A percentile compares a stretch with the other conserved stretches of the same genome.
phyloP scores from a whole-genome alignment of 2,797 vertebrate species.

The Pristis pectinata region DNA sequence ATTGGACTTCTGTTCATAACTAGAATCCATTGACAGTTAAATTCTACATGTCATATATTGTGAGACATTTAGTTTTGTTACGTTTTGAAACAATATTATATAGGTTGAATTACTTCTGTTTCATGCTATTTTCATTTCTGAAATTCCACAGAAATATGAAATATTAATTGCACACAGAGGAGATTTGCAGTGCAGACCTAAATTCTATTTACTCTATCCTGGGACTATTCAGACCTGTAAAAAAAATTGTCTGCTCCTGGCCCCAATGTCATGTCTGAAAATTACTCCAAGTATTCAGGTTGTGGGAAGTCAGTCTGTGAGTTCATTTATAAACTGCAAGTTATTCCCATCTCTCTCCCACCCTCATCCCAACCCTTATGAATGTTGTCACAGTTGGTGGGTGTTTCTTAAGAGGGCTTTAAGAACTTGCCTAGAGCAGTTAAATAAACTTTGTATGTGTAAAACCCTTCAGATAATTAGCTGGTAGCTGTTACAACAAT shows the following conservation, averaged over 20 bases:
- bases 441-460: neutral
- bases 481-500: neutral
- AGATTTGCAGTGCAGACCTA: neutral
- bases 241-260: neutral
- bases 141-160: neutral
- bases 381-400: neutral
- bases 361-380: neutral
- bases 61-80: neutral
- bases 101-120: neutral
- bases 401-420: neutral
- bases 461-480: neutral
- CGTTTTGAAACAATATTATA: neutral
- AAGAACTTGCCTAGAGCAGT: neutral
- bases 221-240: neutral
- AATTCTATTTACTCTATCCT: neutral
- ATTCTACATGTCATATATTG: neutral
- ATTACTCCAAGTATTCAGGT: neutral
- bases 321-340: neutral
- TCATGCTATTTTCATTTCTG: neutral
- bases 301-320: neutral
- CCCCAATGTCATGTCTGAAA: neutral
- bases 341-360: neutral
- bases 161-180: neutral
- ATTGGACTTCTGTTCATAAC: too few species aligned
- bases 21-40: neutral